Evolutionary conservation across 2,888 invertebrate genomes (phyloP), one percentile per base, ranked within the genome.

Genomic region (Eristalinus sepulchralis): DNA sequence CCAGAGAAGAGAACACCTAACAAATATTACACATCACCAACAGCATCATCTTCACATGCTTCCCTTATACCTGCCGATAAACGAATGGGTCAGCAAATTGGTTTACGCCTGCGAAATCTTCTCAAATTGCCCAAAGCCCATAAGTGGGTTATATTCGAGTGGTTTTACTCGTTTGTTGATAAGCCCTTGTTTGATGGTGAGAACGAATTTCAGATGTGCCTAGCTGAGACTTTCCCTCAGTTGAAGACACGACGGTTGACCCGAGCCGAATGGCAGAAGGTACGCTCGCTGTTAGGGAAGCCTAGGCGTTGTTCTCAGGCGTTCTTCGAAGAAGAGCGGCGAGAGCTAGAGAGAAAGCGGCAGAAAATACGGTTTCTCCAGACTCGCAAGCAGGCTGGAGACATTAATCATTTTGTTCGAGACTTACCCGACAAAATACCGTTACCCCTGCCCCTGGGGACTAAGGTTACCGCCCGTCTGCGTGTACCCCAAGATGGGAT

Each of bases 61-160:
- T 88, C 13, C 81, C 88, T 93, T 33, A 92, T 93, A 36, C 94
- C 95, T 20, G 95, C 96, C 20, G 98, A 98, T 91, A 95, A 97
- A 83, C 96, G 96, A 91, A 95, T 96, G 89, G 98, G 98, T 0
- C 98, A 98, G 90, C 95, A 96, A 89, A 97, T 98, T 89, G 98
- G 98, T 1, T 95, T 97, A 93, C 94, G 98, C 88, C 93, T 98
- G 81, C 94, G 98, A 88, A 99, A 99, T 93, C 94, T 99, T 34
- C 94, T 99, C 4, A 99, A 99, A 93, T 93, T 99, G 88, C 99
- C 99, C 0, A 99, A 99, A 93, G 99, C 99, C 4, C 98, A 99
- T 92, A 98, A 98, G 93, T 99, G 99, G 98, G 99, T 99, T 9
- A 99, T 98, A 92, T 99, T 98, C 93, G 99, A 99, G 92, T 99